Evolutionary conservation across 2,113 vertebrate genomes (phyloP).

Genomic region (Tympanuchus pallidicinctus): DNA sequence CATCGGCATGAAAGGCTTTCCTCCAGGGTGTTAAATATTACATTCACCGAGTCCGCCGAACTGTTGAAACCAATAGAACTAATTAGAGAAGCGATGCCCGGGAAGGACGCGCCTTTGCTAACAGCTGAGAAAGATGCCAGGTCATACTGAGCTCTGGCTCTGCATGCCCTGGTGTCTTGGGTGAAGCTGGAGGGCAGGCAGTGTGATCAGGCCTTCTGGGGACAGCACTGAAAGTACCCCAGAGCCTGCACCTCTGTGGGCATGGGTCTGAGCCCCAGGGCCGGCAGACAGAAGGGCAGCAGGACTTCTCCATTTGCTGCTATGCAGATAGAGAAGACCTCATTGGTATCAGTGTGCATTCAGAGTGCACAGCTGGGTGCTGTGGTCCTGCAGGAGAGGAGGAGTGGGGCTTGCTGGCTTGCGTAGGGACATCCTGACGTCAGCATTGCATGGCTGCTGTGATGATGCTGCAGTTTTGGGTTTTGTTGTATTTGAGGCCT

Average conservation of each 20-base stretch:
- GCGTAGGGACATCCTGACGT: accelerated
- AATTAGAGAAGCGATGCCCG: slow-evolving; percentile 54
- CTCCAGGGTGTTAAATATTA: slow-evolving; percentile 76
- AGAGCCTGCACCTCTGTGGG: too few species aligned
- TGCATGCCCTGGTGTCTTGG: accelerated
- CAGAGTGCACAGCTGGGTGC: background rate
- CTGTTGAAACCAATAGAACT: slow-evolving; percentile 69
- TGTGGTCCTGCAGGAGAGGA: background rate
- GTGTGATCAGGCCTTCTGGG: background rate
- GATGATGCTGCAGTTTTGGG: accelerated
- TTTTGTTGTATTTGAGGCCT: background rate
- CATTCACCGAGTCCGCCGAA: slow-evolving; percentile 46
- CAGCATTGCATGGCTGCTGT: accelerated
- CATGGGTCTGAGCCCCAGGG: too few species aligned
- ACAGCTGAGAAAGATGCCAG: slow-evolving; percentile 24
- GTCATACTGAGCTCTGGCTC: background rate
- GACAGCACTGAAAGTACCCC: background rate
- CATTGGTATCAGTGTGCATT: accelerated
- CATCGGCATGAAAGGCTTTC: slow-evolving; percentile 59
- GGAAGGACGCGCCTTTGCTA: slow-evolving; percentile 38
- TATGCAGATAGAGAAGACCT: background rate
- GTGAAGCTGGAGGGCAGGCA: background rate
- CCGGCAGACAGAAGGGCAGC: too few species aligned
- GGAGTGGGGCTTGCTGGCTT: background rate
- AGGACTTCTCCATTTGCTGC: background rate